Conservation (phyloP, 2,113 vertebrate genomes). For the Lepisosteus osseus region DNA sequence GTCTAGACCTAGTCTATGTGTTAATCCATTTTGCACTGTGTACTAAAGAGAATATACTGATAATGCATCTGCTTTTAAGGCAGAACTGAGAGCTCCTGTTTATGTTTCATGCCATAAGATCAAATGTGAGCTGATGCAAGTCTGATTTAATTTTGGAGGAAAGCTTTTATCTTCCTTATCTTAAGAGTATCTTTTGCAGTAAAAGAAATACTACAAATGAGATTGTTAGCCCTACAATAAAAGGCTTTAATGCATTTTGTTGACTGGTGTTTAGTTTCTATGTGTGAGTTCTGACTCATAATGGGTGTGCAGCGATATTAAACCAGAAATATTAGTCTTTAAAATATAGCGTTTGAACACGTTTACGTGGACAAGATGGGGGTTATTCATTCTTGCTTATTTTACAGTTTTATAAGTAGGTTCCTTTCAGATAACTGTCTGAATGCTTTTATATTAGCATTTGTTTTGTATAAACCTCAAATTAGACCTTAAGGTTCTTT, state of each 20-base stretch:
- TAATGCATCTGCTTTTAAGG: neutral
- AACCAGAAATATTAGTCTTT: no score
- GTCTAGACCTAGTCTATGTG: no score
- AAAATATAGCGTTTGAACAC: no score
- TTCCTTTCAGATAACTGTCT: no score
- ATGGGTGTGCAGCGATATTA: neutral
- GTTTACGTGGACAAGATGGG: no score
- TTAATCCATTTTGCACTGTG: no score
- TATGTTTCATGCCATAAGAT: neutral
- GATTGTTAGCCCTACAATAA: neutral
- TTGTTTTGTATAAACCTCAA: no score
- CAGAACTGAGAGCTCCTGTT: neutral
- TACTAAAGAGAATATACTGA: neutral
- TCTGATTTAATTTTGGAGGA: constrained; percentile 2
- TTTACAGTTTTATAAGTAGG: no score
- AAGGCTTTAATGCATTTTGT: constrained; percentile 8
- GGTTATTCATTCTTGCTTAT: no score
- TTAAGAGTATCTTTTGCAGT: neutral
- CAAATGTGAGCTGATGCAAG: neutral
- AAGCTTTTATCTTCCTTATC: constrained; percentile 8
- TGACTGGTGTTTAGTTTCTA: constrained; percentile 1
- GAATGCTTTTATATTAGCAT: no score
- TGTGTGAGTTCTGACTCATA: neutral
- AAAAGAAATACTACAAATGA: neutral
- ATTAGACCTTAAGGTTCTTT: no score